Evolutionary conservation across 2,888 invertebrate genomes (phyloP).

Genomic region (Geophilus truncorum): DNA sequence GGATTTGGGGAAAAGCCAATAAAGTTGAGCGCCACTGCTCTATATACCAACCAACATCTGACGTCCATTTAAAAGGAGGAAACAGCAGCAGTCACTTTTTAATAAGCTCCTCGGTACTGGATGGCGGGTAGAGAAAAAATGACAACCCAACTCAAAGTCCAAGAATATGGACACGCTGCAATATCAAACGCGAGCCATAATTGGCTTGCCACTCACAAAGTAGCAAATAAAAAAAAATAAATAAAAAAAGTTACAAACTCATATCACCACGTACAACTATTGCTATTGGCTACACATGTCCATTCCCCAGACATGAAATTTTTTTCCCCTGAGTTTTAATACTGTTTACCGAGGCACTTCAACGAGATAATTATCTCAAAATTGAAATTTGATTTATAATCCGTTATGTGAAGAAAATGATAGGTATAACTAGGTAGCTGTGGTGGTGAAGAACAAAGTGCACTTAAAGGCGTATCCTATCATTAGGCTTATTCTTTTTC

Average conservation of each 20-base stretch:
- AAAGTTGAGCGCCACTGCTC: background rate
- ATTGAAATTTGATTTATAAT: conserved; percentile 21
- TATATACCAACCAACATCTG: background rate
- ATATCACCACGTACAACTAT: conserved; percentile 11
- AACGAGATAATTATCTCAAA: conserved; percentile 17
- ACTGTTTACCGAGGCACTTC: background rate
- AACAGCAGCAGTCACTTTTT: conserved; percentile 23
- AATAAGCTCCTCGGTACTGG: background rate
- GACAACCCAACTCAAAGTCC: background rate
- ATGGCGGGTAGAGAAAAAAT: background rate
- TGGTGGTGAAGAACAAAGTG: background rate
- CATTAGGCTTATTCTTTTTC: background rate
- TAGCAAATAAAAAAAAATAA: no score
- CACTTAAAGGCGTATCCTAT: conserved; percentile 11
- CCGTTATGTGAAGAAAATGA: background rate
- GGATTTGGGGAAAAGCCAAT: conserved; percentile 14
- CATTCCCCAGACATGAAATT: background rate
- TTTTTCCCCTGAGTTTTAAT: background rate
- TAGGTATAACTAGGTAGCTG: background rate
- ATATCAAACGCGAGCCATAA: background rate
- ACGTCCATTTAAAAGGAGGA: conserved; percentile 27
- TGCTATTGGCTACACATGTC: conserved; percentile 18
- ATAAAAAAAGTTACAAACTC: background rate
- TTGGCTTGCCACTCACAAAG: background rate
- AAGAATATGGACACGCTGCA: background rate